Evolutionary conservation across 2,888 invertebrate species (phyloP).

Genomic region (Gastrophysa polygoni): DNA sequence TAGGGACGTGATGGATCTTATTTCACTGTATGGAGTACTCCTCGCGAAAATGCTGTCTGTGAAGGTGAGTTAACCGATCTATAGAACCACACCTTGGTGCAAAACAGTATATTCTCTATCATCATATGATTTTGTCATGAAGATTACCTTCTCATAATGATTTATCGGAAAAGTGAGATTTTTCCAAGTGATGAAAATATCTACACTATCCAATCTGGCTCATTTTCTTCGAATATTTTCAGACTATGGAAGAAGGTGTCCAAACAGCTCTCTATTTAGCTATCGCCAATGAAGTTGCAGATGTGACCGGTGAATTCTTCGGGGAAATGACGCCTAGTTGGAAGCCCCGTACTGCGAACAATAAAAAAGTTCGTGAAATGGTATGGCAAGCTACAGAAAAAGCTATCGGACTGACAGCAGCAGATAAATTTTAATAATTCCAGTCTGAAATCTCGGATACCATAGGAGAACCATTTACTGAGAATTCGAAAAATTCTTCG

Average conservation of each 20-base stretch:
- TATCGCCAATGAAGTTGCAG: conserved; percentile 14
- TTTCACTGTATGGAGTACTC: neutral
- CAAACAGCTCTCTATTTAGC: conserved; percentile 18
- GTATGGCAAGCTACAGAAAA: conserved; percentile 22
- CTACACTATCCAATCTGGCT: no score
- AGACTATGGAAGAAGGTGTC: conserved; percentile 8
- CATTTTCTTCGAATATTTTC: neutral
- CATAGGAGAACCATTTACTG: no score
- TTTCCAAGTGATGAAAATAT: no score
- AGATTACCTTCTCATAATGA: no score
- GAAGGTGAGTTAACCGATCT: conserved; percentile 5
- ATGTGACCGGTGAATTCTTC: conserved; percentile 13
- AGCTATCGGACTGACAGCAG: conserved; percentile 9
- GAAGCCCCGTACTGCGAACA: conserved; percentile 10
- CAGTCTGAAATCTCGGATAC: no score
- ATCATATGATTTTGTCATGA: no score
- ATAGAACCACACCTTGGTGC: no score
- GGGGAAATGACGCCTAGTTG: neutral
- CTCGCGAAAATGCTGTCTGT: neutral
- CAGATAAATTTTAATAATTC: conserved; percentile 21
- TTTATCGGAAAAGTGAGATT: no score
- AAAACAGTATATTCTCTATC: no score
- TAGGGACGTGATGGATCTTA: neutral
- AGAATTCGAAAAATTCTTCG: no score
- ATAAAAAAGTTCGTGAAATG: conserved; percentile 9